Conservation (phyloP, 2,113 vertebrate species). For the Leucopternis melanops region DNA sequence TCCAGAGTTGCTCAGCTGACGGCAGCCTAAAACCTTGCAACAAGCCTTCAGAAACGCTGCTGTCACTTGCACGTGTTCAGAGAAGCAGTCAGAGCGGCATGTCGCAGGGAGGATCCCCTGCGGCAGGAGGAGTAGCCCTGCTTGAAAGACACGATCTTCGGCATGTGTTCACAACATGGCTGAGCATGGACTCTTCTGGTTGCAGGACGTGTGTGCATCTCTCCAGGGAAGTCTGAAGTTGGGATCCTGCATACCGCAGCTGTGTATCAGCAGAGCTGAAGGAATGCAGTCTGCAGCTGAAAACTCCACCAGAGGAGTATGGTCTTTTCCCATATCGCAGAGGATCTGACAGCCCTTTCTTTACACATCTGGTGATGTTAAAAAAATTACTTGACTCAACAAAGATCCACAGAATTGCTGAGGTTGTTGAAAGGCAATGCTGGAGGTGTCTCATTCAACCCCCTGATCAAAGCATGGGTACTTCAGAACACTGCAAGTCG, state of each 20-base stretch:
- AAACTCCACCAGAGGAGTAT: background rate
- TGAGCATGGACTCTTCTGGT: background rate
- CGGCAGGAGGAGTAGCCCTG: accelerated
- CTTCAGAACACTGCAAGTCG: background rate
- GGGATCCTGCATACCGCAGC: background rate
- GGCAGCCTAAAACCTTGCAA: background rate
- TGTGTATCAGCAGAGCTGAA: background rate
- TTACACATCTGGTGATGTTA: background rate
- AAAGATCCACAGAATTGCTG: background rate
- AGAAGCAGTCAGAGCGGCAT: background rate
- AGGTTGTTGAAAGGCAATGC: background rate
- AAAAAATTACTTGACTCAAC: background rate
- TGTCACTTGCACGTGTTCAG: background rate
- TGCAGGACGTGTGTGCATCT: accelerated
- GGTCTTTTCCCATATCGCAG: background rate
- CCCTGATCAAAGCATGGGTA: background rate
- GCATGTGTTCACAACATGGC: accelerated
- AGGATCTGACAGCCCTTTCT: background rate
- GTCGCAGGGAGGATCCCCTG: background rate
- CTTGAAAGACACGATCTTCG: background rate
- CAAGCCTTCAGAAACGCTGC: accelerated
- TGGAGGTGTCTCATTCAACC: background rate
- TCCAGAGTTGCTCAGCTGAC: background rate
- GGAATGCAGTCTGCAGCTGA: background rate
- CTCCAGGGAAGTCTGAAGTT: background rate